phyloP scores from a whole-genome alignment of 2,888 invertebrate species.

The Ferrisia virgata region DNA sequence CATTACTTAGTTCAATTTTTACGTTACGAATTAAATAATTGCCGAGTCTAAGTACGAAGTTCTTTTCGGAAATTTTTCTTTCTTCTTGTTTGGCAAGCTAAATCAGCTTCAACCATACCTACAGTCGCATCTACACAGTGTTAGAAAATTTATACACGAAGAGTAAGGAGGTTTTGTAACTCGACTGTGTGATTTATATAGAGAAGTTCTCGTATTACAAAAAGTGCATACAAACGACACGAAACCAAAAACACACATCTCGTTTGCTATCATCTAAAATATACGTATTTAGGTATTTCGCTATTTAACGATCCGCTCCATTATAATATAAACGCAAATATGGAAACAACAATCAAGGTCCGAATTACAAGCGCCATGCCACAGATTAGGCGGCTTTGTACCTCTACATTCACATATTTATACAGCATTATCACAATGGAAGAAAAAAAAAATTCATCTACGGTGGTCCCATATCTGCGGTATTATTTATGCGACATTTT shows the following conservation, averaged over 20 bases:
- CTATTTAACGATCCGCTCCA: not conserved
- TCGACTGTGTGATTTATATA: not conserved
- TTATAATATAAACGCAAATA: not conserved
- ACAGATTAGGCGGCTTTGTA: not conserved
- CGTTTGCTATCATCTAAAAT: not conserved
- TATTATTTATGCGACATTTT: conserved; percentile 6
- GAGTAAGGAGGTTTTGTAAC: too few species aligned
- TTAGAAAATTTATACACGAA: too few species aligned
- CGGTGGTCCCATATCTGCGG: not conserved
- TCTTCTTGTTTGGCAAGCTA: too few species aligned
- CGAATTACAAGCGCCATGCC: not conserved
- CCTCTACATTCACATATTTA: not conserved
- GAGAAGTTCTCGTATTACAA: not conserved
- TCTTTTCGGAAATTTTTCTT: not conserved
- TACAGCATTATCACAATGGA: not conserved
- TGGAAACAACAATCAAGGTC: not conserved
- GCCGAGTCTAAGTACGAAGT: too few species aligned
- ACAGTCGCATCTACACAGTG: too few species aligned
- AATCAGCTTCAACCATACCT: too few species aligned
- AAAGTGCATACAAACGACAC: not conserved
- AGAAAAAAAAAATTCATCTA: not conserved
- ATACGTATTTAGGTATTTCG: not conserved
- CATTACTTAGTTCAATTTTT: not conserved
- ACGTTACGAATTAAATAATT: not conserved
- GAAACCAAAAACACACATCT: not conserved